Base-by-base conservation (phyloP, 1,140 invertebrate genomes). In the Tachypleus tridentatus region DNA sequence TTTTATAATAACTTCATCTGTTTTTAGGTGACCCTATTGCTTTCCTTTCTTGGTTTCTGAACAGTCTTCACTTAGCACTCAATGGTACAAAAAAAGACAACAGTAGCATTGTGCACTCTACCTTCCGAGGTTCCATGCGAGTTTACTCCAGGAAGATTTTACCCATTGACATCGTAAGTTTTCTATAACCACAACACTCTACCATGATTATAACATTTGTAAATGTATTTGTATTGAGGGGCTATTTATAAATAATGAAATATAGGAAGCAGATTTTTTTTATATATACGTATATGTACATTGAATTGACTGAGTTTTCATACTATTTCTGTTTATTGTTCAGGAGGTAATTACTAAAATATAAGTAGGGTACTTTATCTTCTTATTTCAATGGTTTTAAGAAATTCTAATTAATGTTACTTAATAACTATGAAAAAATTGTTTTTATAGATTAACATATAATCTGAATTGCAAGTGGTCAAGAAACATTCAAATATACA, bases 141-240 rank as follows among this genome's bases (percentile, higher is more conserved):
- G 92, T 98, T 73, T 96, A 89, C 71, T 93, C 91, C 3, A 80
- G 92, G 29, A 98, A 97, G 80, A 87, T 99, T 65, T 88, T 94
- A 29, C 92, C 96, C 0, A 85, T 94, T 8, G 94, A 98, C 75
- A 80, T 93, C 58, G 78, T 79, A 72, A 72, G 71, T 69, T 29
- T 29, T 29, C 29, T 29, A 0, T 29, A 29, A 29, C 29, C 29
- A 29, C 2, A 29, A 29, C 29, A 29, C 29, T 29, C 2, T 29
- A 58, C 9, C 29, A 51, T 58, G 5, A 49, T 47, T 51, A 52
- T 10, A 50, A n/a, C 9, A 57, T 5, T 64, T 62, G 9, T 8
- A 54, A 48, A 8, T 62, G 4, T 7, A 49, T 58, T 10, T 57
- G 8, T 57, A 50, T 5, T 5, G n/a, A 54, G 51, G 8, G 52